These are phyloP conservation scores for Entomobrya multifasciata DNA, from an alignment of 2,888 invertebrate genomes.

Conservation along the genomic window DNA sequence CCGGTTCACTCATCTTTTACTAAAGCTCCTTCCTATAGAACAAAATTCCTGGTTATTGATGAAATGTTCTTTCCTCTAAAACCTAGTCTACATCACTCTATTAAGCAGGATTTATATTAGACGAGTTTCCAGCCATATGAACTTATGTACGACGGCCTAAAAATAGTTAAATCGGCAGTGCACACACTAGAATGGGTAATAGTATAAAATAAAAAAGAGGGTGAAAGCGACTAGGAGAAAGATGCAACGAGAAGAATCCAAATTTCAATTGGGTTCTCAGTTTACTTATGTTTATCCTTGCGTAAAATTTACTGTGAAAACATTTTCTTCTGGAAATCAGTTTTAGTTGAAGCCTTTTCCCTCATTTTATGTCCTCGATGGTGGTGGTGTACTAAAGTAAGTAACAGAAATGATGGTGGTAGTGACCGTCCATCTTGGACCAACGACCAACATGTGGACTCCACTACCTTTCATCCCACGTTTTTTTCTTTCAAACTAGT, in stretches of 20 bases:
- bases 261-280: slow-evolving; percentile 69
- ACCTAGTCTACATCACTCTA: slow-evolving; percentile 23
- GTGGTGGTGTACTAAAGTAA: slow-evolving; percentile 51
- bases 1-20: slow-evolving; percentile 71
- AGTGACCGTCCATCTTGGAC: slow-evolving; percentile 15
- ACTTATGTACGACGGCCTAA: too few species aligned
- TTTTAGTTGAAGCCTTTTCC: slow-evolving; percentile 59
- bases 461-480: slow-evolving; percentile 46
- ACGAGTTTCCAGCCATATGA: neutral
- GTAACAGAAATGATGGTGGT: slow-evolving; percentile 46
- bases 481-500: neutral
- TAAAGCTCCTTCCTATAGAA: slow-evolving; percentile 48
- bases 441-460: neutral
- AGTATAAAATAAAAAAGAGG: slow-evolving; percentile 8
- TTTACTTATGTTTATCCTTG: slow-evolving; percentile 65
- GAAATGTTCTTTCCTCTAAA: slow-evolving; percentile 35
- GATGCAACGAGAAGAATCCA: slow-evolving; percentile 35
- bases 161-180: slow-evolving; percentile 1
- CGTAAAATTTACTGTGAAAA: slow-evolving; percentile 73
- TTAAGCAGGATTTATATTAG: slow-evolving; percentile 11
- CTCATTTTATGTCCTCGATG: slow-evolving; percentile 59
- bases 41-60: slow-evolving; percentile 41
- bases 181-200: neutral
- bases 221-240: neutral
- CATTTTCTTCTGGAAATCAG: slow-evolving; percentile 71